phyloP scores from a whole-genome alignment of 1,140 invertebrate genomes.

The Asbolus verrucosus region DNA sequence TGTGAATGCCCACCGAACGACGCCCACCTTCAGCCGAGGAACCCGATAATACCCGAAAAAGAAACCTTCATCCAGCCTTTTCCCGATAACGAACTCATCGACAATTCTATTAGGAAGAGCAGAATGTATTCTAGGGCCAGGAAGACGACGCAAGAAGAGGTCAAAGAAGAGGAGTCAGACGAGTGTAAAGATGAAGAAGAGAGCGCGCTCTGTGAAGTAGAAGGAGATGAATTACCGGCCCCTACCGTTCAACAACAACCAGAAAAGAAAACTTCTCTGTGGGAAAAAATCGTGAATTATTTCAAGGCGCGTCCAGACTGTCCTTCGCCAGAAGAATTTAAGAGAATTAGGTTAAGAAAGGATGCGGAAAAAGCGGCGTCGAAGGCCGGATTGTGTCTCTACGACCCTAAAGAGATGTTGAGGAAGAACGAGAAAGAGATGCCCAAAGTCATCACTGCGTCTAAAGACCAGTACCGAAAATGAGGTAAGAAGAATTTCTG shows the following conservation, averaged over 20 bases:
- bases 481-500: too few relatives aligned
- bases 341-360: slow-evolving; percentile 51
- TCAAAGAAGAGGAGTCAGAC: neutral
- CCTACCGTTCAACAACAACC: too few relatives aligned
- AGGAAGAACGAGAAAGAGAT: slow-evolving; percentile 13
- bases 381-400: slow-evolving; percentile 53
- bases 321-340: slow-evolving; percentile 57
- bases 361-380: slow-evolving; percentile 56
- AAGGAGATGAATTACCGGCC: neutral
- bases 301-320: slow-evolving; percentile 60
- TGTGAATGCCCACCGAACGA: slow-evolving; percentile 12
- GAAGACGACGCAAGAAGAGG: neutral
- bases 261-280: slow-evolving; percentile 42
- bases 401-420: slow-evolving; percentile 50
- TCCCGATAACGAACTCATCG: slow-evolving; percentile 26
- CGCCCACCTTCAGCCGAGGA: slow-evolving; percentile 4
- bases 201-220: neutral
- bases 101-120: neutral
- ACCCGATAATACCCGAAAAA: neutral
- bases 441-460: slow-evolving; percentile 1
- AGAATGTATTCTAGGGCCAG: neutral
- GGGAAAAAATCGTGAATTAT: slow-evolving; percentile 55
- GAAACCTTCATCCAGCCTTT: slow-evolving; percentile 25
- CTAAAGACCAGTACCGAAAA: neutral
- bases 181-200: slow-evolving; percentile 11